phyloP scores from a whole-genome alignment of 2,797 vertebrate genomes.

The Myotis findleyi region DNA sequence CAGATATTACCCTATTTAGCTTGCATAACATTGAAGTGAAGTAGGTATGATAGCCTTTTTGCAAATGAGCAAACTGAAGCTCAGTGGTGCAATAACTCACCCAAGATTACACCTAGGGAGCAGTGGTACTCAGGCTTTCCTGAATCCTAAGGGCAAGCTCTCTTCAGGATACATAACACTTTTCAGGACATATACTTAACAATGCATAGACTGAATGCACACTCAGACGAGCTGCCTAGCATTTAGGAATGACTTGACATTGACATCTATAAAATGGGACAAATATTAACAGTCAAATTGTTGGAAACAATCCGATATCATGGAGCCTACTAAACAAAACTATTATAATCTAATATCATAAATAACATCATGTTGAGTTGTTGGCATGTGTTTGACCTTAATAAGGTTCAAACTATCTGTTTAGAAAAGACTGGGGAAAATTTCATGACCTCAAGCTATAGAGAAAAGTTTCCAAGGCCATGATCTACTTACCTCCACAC shows the following conservation, averaged over 20 bases:
- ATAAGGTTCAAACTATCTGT: not conserved
- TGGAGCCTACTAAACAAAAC: not conserved
- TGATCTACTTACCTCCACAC: not conserved
- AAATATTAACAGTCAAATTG: conserved; percentile 39
- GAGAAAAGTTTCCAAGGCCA: not conserved
- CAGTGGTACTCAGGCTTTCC: not conserved
- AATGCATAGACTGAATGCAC: not conserved
- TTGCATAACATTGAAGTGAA: not conserved
- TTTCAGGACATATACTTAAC: not conserved
- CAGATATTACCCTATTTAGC: not conserved
- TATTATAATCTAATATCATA: not conserved
- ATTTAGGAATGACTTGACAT: not conserved
- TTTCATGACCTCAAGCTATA: not conserved
- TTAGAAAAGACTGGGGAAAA: not conserved
- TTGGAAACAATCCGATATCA: not conserved
- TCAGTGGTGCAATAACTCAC: not conserved
- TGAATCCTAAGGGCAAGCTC: not conserved
- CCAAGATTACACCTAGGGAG: not conserved
- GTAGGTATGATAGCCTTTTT: not conserved
- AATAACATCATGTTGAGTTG: not conserved
- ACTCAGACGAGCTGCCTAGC: not conserved
- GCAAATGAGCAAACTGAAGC: not conserved
- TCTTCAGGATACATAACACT: not conserved
- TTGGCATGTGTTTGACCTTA: not conserved
- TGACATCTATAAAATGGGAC: conserved; percentile 37